These are phyloP conservation scores for Coryphaenoides rupestris DNA, from an alignment of 2,113 vertebrate species.

Conservation along the genomic window DNA sequence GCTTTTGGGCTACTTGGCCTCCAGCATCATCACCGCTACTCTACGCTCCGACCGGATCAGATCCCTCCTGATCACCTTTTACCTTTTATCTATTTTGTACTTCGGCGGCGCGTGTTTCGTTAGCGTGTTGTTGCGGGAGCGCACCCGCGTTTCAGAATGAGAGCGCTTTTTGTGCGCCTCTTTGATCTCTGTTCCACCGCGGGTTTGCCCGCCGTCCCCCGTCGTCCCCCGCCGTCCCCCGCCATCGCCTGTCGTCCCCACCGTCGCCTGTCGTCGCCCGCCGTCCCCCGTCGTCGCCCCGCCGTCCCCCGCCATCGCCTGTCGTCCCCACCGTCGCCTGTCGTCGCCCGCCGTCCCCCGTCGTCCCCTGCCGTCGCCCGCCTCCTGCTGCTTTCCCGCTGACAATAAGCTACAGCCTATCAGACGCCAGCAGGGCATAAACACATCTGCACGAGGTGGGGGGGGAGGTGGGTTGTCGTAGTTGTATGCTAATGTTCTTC, in stretches of 20 bases:
- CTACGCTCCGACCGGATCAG: constrained; percentile 25
- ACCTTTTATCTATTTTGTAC: constrained; percentile 32
- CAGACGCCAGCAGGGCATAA: constrained; percentile 50
- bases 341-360: too few species aligned
- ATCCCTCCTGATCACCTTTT: constrained; percentile 57
- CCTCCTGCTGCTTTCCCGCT: constrained; percentile 29
- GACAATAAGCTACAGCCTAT: constrained; percentile 62
- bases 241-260: too few species aligned
- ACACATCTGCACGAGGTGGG: constrained; percentile 28
- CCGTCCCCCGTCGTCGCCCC: too few species aligned
- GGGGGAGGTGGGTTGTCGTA: constrained; percentile 17
- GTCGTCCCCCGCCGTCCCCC: too few species aligned
- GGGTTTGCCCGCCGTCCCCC: constrained; percentile 20
- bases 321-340: too few species aligned
- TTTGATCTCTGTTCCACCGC: constrained; percentile 54
- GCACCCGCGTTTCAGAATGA: too few species aligned
- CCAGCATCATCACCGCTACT: too few species aligned
- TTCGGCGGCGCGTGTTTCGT: constrained; percentile 35
- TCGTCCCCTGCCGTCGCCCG: constrained; percentile 12
- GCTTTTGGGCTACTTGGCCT: too few species aligned
- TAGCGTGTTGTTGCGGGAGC: constrained; percentile 49
- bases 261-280: too few species aligned
- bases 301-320: too few species aligned
- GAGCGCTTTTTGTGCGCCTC: constrained; percentile 47
- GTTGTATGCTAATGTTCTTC: constrained; percentile 18